Evolutionary conservation across 2,113 vertebrate species (phyloP).

Genomic region (Antidorcas marsupialis): DNA sequence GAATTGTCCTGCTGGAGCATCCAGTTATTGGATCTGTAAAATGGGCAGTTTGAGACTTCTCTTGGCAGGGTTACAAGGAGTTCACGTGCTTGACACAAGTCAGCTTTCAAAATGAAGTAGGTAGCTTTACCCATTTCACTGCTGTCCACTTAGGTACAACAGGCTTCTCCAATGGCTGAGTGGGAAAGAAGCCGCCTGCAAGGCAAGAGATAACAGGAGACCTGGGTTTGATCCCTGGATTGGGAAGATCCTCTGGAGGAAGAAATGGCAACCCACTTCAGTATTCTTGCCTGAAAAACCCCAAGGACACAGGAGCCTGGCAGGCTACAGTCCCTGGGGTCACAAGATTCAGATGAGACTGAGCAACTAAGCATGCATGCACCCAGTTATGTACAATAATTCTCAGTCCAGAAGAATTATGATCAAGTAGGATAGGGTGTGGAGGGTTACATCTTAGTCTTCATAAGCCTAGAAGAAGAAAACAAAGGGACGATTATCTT

Average conservation of each 20-base stretch:
- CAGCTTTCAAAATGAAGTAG: background rate
- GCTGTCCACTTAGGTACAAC: fast-evolving
- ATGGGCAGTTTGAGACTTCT: background rate
- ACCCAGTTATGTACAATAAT: fast-evolving
- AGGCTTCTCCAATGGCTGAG: background rate
- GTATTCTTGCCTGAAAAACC: background rate
- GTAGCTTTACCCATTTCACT: background rate
- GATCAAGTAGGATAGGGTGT: too few relatives aligned
- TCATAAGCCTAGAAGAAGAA: background rate
- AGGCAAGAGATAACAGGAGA: background rate
- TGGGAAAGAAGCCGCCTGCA: background rate
- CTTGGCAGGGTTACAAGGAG: background rate
- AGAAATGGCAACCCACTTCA: background rate
- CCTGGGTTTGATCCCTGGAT: background rate
- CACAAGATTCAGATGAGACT: background rate
- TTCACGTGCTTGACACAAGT: background rate
- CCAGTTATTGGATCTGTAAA: background rate
- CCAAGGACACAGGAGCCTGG: background rate
- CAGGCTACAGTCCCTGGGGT: background rate
- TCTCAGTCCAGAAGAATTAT: background rate
- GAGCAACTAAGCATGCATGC: background rate
- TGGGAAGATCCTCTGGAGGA: background rate
- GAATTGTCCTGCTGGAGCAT: background rate
- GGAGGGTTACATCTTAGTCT: background rate
- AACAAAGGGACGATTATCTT: background rate